Conservation (phyloP, 2,113 vertebrate genomes). For the Microcebus ravelobensis region DNA sequence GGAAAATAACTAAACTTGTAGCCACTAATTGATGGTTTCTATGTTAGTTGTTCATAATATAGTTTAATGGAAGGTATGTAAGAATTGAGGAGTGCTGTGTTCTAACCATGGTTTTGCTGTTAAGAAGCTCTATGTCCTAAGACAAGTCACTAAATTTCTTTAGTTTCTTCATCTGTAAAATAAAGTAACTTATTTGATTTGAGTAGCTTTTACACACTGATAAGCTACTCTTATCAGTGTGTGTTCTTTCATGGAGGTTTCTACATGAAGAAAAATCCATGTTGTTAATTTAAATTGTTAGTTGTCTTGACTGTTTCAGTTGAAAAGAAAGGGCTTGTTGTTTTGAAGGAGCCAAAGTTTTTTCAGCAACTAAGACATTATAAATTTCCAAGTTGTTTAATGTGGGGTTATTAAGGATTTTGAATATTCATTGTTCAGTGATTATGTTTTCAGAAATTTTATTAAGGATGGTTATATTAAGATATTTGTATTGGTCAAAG, state of each 20-base stretch:
- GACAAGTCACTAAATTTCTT: background rate
- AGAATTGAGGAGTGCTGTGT: background rate
- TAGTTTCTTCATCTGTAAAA: background rate
- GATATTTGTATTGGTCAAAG: background rate
- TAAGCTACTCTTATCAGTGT: background rate
- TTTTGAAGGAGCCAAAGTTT: slow-evolving; percentile 17
- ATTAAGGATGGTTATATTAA: background rate
- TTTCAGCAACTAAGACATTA: background rate
- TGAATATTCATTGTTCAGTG: background rate
- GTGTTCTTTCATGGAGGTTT: background rate
- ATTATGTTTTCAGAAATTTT: slow-evolving; percentile 3
- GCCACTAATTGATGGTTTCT: background rate
- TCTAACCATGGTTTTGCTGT: background rate
- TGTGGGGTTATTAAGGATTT: background rate
- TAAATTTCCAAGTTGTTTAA: background rate
- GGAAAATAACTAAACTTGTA: slow-evolving; percentile 1
- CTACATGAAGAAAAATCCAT: slow-evolving; percentile 26
- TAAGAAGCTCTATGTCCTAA: background rate
- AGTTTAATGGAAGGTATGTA: background rate
- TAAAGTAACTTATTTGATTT: background rate
- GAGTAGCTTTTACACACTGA: too few species aligned
- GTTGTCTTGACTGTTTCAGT: background rate
- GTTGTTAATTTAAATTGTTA: background rate
- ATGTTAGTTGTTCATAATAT: background rate
- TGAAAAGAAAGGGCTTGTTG: background rate